phyloP scores from a whole-genome alignment of 2,888 invertebrate species.

The Scaptomyza polygonia region DNA sequence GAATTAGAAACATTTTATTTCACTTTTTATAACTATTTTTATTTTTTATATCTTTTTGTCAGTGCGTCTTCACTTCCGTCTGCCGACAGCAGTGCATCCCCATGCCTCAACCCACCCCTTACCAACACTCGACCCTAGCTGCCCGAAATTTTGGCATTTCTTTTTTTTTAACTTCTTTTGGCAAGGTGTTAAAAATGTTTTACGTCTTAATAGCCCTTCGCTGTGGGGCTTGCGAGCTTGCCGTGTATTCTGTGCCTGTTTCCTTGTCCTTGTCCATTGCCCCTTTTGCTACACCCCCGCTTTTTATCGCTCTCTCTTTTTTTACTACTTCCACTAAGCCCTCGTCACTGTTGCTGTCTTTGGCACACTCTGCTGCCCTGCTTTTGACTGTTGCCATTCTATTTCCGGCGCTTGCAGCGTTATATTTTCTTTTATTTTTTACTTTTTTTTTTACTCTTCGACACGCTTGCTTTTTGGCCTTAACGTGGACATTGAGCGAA shows the following conservation, averaged over 20 bases:
- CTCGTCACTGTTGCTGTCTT: slow-evolving; percentile 31
- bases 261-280: slow-evolving; percentile 6
- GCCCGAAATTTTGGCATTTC: slow-evolving; percentile 3
- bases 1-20: slow-evolving; percentile 75
- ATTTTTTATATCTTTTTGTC: slow-evolving; percentile 23
- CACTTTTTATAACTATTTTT: slow-evolving; percentile 43
- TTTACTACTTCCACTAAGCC: slow-evolving; percentile 4
- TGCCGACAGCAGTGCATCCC: slow-evolving; percentile 2
- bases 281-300: background rate
- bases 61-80: slow-evolving; percentile 31
- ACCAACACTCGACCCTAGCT: background rate
- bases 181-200: slow-evolving; percentile 76
- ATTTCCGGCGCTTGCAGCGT: slow-evolving; percentile 39
- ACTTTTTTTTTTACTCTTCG: background rate
- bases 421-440: slow-evolving; percentile 17
- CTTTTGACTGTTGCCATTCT: slow-evolving; percentile 41
- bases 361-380: slow-evolving; percentile 43
- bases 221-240: slow-evolving; percentile 21
- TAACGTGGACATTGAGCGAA: slow-evolving; percentile 1
- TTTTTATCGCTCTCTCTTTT: background rate
- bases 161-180: slow-evolving; percentile 18
- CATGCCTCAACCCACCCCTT: background rate
- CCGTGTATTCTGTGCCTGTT: slow-evolving; percentile 27
- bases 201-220: slow-evolving; percentile 72
- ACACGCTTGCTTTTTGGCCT: slow-evolving; percentile 6